phyloP scores from a whole-genome alignment of 1,140 invertebrate genomes.

The Drosophila ohnishii region DNA sequence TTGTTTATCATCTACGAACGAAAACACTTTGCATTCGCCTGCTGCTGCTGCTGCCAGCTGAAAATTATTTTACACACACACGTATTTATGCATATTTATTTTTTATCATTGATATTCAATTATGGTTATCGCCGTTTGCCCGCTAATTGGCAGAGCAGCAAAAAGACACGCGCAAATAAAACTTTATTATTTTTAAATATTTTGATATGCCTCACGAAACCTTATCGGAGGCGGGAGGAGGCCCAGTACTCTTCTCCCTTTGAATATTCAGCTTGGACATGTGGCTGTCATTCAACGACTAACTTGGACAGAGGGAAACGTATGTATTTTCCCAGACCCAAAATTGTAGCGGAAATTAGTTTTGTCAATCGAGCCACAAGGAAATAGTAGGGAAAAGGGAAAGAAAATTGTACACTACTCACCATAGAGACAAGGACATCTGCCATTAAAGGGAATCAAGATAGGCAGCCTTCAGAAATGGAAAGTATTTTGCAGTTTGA shows the following conservation, averaged over 20 bases:
- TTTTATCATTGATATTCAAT: constrained; percentile 73
- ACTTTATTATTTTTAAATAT: constrained; percentile 39
- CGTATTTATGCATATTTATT: constrained; percentile 44
- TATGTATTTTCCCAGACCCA: constrained; percentile 9
- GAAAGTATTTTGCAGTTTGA: constrained; percentile 3
- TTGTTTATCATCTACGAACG: constrained; percentile 59
- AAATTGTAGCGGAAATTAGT: constrained; percentile 44
- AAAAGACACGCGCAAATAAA: constrained; percentile 59
- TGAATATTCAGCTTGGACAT: constrained; percentile 6
- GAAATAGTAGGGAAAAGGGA: constrained; percentile 16
- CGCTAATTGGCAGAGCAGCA: constrained; percentile 57
- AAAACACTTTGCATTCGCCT: constrained; percentile 26
- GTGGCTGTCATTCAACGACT: constrained; percentile 42
- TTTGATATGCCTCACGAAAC: constrained; percentile 8
- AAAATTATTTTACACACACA: constrained; percentile 22
- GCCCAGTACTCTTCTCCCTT: not conserved
- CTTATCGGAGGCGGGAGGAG: not conserved
- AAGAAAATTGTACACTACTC: not conserved
- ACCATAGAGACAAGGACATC: not conserved
- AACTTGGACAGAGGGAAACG: constrained; percentile 12
- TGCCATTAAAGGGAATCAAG: not conserved
- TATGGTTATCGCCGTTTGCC: constrained; percentile 64
- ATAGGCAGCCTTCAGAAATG: not conserved
- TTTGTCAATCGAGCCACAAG: constrained; percentile 37
- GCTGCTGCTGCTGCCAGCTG: constrained; percentile 33